Percentiles rank a stretch among this genome's conserved stretches.
phyloP scores from a whole-genome alignment of 2,113 vertebrate genomes.

The Leptobrachium leishanense region DNA sequence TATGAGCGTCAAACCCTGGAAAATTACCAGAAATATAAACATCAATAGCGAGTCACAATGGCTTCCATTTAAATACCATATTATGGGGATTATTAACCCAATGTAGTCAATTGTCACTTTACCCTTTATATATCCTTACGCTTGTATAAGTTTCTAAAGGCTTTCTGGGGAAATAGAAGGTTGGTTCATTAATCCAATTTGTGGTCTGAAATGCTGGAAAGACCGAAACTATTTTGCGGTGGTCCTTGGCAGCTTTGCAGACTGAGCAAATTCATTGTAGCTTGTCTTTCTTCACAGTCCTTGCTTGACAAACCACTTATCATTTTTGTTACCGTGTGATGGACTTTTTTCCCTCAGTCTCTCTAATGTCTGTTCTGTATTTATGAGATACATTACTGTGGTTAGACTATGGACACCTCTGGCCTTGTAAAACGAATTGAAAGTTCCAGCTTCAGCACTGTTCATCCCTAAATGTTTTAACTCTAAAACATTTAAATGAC shows the following conservation, averaged over 20 bases:
- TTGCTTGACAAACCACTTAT: constrained; percentile 45
- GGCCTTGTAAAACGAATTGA: constrained; percentile 23
- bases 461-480: background rate
- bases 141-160: constrained; percentile 24
- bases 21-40: no score
- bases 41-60: no score
- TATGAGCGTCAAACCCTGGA: no score
- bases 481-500: background rate
- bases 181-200: constrained; percentile 39
- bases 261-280: constrained; percentile 40
- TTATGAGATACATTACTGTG: constrained; percentile 36
- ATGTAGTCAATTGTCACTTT: background rate
- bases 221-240: constrained; percentile 8
- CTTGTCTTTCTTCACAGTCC: constrained; percentile 29
- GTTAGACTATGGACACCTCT: constrained; percentile 3
- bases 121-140: constrained; percentile 11
- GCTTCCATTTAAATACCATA: no score
- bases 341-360: constrained; percentile 12
- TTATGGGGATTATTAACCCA: no score
- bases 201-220: constrained; percentile 23
- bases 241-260: constrained; percentile 43
- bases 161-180: constrained; percentile 7
- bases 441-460: background rate
- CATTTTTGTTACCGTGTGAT: constrained; percentile 44
- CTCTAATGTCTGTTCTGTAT: constrained; percentile 32